phyloP scores from a whole-genome alignment of 2,888 invertebrate species.

The Penaeus monodon region DNA sequence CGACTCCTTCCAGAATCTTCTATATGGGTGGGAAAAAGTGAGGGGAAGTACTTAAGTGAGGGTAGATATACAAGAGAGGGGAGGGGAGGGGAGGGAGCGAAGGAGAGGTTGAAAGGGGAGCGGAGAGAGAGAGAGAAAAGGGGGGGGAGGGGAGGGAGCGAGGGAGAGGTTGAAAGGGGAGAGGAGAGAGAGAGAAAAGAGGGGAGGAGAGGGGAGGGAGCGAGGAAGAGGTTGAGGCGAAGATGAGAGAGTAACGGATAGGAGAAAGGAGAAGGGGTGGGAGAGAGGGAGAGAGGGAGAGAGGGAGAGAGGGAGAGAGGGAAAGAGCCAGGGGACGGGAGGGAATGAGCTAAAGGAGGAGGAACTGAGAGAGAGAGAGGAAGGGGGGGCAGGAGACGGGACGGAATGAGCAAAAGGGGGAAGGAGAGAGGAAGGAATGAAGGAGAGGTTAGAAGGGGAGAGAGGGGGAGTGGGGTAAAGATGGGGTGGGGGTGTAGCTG shows the following conservation, averaged over 20 bases:
- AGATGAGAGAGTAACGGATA: not conserved
- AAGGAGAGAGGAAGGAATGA: too few species aligned
- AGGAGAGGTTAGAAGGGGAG: too few species aligned
- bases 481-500: too few species aligned
- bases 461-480: too few species aligned
- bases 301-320: not conserved
- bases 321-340: too few species aligned
- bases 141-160: not conserved
- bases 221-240: not conserved
- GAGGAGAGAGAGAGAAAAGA: not conserved
- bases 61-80: not conserved
- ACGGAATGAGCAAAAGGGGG: too few species aligned
- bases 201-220: conserved; percentile 5
- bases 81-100: not conserved
- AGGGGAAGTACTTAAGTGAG: not conserved
- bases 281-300: not conserved
- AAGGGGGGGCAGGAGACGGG: too few species aligned
- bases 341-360: not conserved
- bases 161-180: not conserved
- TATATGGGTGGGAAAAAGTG: not conserved
- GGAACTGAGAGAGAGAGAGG: not conserved
- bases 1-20: too few species aligned
- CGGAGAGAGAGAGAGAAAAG: too few species aligned
- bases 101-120: not conserved
- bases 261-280: not conserved